Evolutionary conservation across 2,888 invertebrate genomes (phyloP), one percentile per base, ranked within the genome.

Genomic region (Clanis bilineata): DNA sequence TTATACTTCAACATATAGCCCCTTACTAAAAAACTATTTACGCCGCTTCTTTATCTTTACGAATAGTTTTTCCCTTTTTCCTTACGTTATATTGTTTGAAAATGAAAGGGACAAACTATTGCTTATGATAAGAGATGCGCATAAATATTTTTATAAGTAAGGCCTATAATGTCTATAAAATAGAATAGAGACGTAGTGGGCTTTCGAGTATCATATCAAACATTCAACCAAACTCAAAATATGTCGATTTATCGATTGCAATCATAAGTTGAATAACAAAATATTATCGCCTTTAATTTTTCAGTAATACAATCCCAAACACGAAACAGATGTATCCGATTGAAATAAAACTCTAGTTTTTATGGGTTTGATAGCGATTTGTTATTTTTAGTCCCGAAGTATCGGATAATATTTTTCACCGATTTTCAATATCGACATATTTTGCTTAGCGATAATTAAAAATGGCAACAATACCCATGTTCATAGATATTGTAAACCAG

Each of bases 401-500:
- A n/a, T n/a, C n/a, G n/a, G n/a, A n/a, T n/a, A n/a, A n/a, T n/a
- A n/a, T n/a, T n/a, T n/a, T n/a, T n/a, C n/a, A n/a, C n/a, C n/a
- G n/a, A n/a, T 2, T 36, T 36, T 10, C 36, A 5, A 36, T 51
- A 21, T 32, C n/a, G 18, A 10, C 51, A 32, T 32, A 51, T 32
- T 51, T 51, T 32, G 4, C 51, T 10, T 9, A 51, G 32, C 51
- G 18, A 28, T 32, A 28, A 51, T 32, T 7, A 51, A 18, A 51
- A 25, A 2, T 25, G 28, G 28, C 28, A 47, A 25, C n/a, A 25
- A 0, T 15, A 51, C 18, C 25, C 15, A 39, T 39, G 39, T 39
- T 39, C 39, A n/a, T 15, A n/a, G 38, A 32, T 69, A 69, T 64
- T 65, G 57, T 62, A 51, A 62, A 57, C 44, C 57, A 58, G 57